phyloP scores from a whole-genome alignment of 2,797 vertebrate genomes.

The Eulemur albifrons region DNA sequence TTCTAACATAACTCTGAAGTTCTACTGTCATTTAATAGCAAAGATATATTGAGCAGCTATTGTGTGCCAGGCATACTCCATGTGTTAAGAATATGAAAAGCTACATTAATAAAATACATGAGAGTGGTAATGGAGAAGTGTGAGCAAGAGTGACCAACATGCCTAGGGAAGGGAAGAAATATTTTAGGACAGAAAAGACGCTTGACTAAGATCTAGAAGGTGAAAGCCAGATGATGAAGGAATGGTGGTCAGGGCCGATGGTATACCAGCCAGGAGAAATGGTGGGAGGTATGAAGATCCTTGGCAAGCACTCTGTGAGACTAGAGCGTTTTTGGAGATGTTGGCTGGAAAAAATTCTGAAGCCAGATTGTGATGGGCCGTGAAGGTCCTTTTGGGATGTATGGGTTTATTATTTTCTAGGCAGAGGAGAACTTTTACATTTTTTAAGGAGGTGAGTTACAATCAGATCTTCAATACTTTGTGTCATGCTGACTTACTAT shows the following conservation, averaged over 20 bases:
- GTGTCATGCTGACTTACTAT: neutral
- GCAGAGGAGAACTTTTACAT: neutral
- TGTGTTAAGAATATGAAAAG: conserved; percentile 11
- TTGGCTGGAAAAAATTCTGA: neutral
- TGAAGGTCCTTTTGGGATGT: neutral
- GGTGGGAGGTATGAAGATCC: neutral
- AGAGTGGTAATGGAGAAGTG: neutral
- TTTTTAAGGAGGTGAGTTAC: neutral
- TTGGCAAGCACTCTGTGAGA: neutral
- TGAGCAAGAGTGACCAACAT: neutral
- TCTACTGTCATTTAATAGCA: neutral
- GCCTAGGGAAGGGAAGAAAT: neutral
- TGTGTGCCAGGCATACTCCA: neutral
- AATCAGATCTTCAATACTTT: neutral
- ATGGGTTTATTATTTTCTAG: neutral
- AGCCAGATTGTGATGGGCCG: neutral
- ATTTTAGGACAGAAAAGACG: neutral
- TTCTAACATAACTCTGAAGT: neutral
- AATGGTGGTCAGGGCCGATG: neutral
- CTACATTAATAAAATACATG: neutral
- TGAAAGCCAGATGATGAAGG: neutral
- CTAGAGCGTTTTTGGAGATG: neutral
- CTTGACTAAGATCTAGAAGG: neutral
- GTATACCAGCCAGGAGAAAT: neutral
- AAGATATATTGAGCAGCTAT: neutral